Evolutionary conservation across 2,888 invertebrate species (phyloP).

Genomic region (Hyppa rectilinea): DNA sequence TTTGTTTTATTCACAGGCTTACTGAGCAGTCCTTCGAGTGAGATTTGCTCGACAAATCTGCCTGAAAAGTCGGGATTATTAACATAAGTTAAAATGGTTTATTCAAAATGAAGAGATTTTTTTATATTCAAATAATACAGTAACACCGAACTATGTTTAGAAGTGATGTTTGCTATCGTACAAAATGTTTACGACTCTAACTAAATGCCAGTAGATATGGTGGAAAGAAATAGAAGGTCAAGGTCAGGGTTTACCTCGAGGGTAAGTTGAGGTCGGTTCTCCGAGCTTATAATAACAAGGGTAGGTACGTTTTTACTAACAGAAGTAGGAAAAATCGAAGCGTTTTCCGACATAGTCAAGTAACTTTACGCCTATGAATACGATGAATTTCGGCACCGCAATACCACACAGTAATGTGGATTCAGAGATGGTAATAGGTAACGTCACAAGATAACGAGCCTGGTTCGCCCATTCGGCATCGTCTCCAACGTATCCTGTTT

Average conservation of each 20-base stretch:
- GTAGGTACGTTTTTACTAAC: slow-evolving; percentile 1
- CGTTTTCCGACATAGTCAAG: slow-evolving; percentile 28
- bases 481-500: slow-evolving; percentile 44
- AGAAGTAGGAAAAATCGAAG: slow-evolving; percentile 25
- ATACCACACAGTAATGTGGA: slow-evolving; percentile 18
- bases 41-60: slow-evolving; percentile 40
- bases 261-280: slow-evolving; percentile 29
- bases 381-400: slow-evolving; percentile 30
- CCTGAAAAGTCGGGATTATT: slow-evolving; percentile 37
- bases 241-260: slow-evolving; percentile 12
- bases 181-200: slow-evolving; percentile 41
- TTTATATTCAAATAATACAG: slow-evolving; percentile 12
- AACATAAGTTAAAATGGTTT: slow-evolving; percentile 41
- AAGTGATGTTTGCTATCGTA: slow-evolving; percentile 20
- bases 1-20: slow-evolving; percentile 38
- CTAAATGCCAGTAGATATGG: slow-evolving; percentile 37
- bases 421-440: slow-evolving; percentile 36
- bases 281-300: slow-evolving; percentile 22
- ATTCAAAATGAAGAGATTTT: background rate
- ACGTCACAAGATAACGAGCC: slow-evolving; percentile 42
- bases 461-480: slow-evolving; percentile 37
- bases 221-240: slow-evolving; percentile 43
- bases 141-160: slow-evolving; percentile 17
- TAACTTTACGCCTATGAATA: slow-evolving; percentile 19
- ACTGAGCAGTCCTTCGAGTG: slow-evolving; percentile 16